These are phyloP conservation scores for Polyodon spathula DNA, from an alignment of 2,113 vertebrate genomes.

Conservation along the genomic window DNA sequence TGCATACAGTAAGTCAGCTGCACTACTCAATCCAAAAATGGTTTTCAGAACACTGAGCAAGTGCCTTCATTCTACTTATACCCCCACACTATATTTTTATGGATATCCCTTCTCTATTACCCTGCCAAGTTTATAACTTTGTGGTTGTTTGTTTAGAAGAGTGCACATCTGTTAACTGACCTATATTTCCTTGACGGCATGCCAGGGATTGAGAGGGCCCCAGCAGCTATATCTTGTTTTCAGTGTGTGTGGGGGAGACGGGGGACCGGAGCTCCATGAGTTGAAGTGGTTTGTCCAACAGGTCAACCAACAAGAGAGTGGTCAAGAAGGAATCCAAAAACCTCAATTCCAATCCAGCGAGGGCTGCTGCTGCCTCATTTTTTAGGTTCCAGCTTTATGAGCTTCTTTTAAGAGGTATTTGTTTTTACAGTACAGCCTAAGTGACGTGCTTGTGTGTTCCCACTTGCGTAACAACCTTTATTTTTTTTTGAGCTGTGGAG, in stretches of 20 bases:
- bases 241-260: not conserved
- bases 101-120: conserved; percentile 17
- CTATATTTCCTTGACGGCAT: conserved; percentile 30
- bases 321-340: too few species aligned
- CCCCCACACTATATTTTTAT: too few species aligned
- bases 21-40: too few species aligned
- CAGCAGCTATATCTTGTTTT: conserved; percentile 20
- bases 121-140: conserved; percentile 9
- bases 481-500: too few species aligned
- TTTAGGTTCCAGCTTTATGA: not conserved
- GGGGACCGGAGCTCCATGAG: not conserved
- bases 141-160: conserved; percentile 22
- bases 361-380: not conserved
- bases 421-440: not conserved
- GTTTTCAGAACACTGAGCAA: too few species aligned
- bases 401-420: not conserved
- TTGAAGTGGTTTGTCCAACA: not conserved
- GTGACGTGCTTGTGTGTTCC: not conserved
- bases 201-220: conserved; percentile 19
- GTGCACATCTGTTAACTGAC: conserved; percentile 35
- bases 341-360: too few species aligned
- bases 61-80: too few species aligned
- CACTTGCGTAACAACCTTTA: not conserved
- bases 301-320: not conserved
- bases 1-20: too few species aligned